These are phyloP conservation scores for Spodoptera littoralis DNA, from an alignment of 2,888 invertebrate species.

Conservation along the genomic window DNA sequence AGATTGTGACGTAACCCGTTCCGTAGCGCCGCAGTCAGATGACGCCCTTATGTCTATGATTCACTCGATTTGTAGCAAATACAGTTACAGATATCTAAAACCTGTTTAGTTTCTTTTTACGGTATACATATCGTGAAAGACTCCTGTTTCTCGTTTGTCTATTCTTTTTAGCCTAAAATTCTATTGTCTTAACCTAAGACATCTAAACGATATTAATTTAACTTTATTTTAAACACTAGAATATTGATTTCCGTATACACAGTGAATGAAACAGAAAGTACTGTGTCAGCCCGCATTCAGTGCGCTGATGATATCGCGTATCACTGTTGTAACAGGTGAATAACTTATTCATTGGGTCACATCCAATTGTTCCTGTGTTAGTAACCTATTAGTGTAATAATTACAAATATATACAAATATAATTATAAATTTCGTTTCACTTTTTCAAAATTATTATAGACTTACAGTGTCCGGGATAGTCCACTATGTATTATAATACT, in stretches of 20 bases:
- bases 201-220: no score
- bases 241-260: neutral
- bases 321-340: conserved; percentile 13
- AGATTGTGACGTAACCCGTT: conserved; percentile 56
- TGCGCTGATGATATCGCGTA: neutral
- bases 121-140: no score
- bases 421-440: no score
- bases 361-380: conserved; percentile 1
- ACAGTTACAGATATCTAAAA: neutral
- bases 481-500: no score
- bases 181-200: no score
- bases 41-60: conserved; percentile 30
- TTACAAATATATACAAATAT: no score
- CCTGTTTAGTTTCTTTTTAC: no score
- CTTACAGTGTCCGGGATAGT: no score
- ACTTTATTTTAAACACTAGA: neutral
- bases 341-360: neutral
- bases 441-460: no score
- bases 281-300: conserved; percentile 25
- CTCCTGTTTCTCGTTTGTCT: no score
- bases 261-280: conserved; percentile 36
- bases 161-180: no score
- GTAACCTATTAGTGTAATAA: no score
- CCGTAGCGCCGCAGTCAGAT: conserved; percentile 27
- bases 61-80: conserved; percentile 9